Evolutionary conservation across 2,113 vertebrate genomes (phyloP).

Genomic region (Pardalotus punctatus): DNA sequence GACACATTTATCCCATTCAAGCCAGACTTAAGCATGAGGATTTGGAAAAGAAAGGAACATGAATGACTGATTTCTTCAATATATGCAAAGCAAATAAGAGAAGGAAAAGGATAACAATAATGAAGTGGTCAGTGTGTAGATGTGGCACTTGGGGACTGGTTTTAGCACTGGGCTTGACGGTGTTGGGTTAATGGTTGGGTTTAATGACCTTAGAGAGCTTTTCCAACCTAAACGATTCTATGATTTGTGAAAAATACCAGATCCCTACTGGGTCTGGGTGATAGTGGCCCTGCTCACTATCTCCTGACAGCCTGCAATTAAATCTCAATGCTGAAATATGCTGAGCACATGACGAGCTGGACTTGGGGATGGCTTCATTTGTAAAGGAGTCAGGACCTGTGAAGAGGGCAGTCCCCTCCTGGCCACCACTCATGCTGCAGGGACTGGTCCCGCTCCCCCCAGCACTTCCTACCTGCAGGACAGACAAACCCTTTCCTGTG

Average conservation of each 20-base stretch:
- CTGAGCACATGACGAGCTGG: neutral
- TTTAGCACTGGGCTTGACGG: neutral
- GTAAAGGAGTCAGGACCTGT: neutral
- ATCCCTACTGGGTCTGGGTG: neutral
- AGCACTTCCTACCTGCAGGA: neutral
- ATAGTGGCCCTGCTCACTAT: neutral
- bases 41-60: neutral
- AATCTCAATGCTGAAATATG: neutral
- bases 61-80: neutral
- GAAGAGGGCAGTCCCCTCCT: neutral
- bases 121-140: neutral
- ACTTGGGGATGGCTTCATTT: neutral
- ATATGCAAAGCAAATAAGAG: neutral
- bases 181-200: neutral
- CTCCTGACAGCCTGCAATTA: neutral
- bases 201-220: neutral
- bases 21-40: neutral
- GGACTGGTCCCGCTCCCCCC: neutral
- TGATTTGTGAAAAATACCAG: neutral
- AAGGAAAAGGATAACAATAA: neutral
- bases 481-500: neutral
- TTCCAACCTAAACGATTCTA: neutral
- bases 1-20: neutral
- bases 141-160: neutral
- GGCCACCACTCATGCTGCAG: accelerated